These are phyloP conservation scores for Punctoribates punctum DNA, from an alignment of 2,888 invertebrate species.

Conservation along the genomic window DNA sequence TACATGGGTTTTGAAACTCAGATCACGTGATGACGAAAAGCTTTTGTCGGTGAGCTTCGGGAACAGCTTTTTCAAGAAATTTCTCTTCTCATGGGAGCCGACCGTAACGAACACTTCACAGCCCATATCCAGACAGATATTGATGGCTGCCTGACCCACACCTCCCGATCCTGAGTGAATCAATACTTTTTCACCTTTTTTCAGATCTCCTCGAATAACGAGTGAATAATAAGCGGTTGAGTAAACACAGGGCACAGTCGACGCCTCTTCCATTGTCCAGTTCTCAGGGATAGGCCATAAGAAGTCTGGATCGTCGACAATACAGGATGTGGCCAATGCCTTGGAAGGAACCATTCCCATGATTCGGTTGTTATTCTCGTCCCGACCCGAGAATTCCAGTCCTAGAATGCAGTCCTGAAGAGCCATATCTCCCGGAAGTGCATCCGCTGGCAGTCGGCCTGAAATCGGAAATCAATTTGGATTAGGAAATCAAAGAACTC, in stretches of 20 bases:
- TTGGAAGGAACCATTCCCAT: slow-evolving; percentile 54
- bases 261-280: slow-evolving; percentile 55
- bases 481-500: background rate
- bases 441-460: slow-evolving; percentile 92
- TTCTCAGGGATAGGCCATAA: slow-evolving; percentile 57
- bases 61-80: slow-evolving; percentile 55
- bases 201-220: slow-evolving; percentile 55
- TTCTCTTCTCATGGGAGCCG: slow-evolving; percentile 51
- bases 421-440: slow-evolving; percentile 65
- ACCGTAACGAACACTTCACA: slow-evolving; percentile 57
- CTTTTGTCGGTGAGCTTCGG: slow-evolving; percentile 55
- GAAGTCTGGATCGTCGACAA: slow-evolving; percentile 60
- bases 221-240: slow-evolving; percentile 58
- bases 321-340: slow-evolving; percentile 57
- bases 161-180: slow-evolving; percentile 57
- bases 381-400: slow-evolving; percentile 50
- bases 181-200: slow-evolving; percentile 53
- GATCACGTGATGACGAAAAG: slow-evolving; percentile 55
- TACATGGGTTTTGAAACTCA: slow-evolving; percentile 56
- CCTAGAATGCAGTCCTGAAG: slow-evolving; percentile 61
- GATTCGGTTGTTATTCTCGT: slow-evolving; percentile 51
- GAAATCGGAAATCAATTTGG: too few relatives aligned
- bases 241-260: slow-evolving; percentile 56
- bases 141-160: slow-evolving; percentile 59
- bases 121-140: slow-evolving; percentile 56